Conservation (phyloP, 2,888 invertebrate genomes). For the Stegophylla sp. region DNA sequence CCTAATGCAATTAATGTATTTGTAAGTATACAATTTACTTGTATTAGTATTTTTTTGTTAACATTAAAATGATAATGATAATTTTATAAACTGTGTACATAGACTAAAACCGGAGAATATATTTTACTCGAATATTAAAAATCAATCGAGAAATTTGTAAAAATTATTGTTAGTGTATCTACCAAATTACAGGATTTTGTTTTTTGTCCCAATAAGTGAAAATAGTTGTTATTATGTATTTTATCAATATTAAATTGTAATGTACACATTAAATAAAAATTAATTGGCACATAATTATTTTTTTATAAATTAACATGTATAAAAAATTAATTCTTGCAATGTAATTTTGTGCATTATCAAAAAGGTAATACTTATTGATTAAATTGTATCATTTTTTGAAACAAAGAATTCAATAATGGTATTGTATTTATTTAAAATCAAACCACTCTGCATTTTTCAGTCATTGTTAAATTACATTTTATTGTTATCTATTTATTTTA, state of each 20-base stretch:
- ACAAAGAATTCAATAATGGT: background rate
- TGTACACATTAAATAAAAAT: slow-evolving; percentile 4
- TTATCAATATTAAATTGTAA: background rate
- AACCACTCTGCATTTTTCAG: background rate
- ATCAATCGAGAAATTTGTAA: no score
- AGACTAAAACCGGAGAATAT: background rate
- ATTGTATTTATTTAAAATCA: background rate
- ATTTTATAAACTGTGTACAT: background rate
- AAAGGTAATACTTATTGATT: background rate
- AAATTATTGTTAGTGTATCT: background rate
- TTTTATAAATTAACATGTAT: background rate
- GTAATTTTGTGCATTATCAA: background rate
- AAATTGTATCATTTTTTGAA: background rate
- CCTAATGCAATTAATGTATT: background rate
- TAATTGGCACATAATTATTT: background rate
- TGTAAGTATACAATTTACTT: no score
- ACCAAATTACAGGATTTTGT: background rate
- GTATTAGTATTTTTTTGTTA: background rate
- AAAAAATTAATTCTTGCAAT: background rate
- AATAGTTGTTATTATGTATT: slow-evolving; percentile 11
- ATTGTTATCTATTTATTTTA: background rate
- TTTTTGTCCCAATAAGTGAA: slow-evolving; percentile 9
- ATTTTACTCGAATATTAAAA: no score
- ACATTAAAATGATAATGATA: background rate
- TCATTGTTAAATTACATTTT: background rate